Evolutionary conservation across 2,888 invertebrate species (phyloP), one percentile per base, ranked within the genome.

Genomic region (Elegia similella): DNA sequence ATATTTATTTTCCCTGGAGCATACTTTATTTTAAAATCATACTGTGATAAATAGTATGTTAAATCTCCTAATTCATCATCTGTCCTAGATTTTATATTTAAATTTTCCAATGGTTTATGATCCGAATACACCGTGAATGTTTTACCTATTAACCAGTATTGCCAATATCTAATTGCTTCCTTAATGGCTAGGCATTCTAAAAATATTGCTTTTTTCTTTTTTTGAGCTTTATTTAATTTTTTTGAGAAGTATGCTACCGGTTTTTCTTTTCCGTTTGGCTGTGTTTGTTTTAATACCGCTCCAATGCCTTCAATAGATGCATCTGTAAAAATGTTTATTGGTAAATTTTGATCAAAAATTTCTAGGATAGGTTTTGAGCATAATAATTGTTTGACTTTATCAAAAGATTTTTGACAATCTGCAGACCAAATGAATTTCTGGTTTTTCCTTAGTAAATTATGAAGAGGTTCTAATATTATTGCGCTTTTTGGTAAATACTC

Each of bases 261-360:
- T 55, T 62, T 67, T 52, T 64, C 61, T 58, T 62, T 43, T 29
- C 59, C 62, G 48, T 67, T 13, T 65, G 56, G 7, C 69, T 48
- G n/a, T n/a, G n/a, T n/a, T n/a, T n/a, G n/a, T n/a, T n/a, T n/a
- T n/a, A n/a, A n/a, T n/a, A n/a, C n/a, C 12, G 70, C 66, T 55
- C 67, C 71, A 13, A 68, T 30, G 5, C 68, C 69, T 47, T 63
- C 23, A 38, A 66, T 32, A 38, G 56, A 56, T 0, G 65, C 69
- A 59, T 69, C 69, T 10, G 67, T 69, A 47, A 68, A 67, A 43
- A 69, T 70, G 12, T 63, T 46, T 8, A 72, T 70, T 15, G 67
- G 68, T 42, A 66, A 57, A 30, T 65, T 29, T 42, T 32, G 48
- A 56, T 67, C 68, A 61, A 62, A 68, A 13, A 69, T 69, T 54